These are phyloP conservation scores for Anadara kagoshimensis DNA, from an alignment of 1,140 invertebrate species.

Conservation along the genomic window DNA sequence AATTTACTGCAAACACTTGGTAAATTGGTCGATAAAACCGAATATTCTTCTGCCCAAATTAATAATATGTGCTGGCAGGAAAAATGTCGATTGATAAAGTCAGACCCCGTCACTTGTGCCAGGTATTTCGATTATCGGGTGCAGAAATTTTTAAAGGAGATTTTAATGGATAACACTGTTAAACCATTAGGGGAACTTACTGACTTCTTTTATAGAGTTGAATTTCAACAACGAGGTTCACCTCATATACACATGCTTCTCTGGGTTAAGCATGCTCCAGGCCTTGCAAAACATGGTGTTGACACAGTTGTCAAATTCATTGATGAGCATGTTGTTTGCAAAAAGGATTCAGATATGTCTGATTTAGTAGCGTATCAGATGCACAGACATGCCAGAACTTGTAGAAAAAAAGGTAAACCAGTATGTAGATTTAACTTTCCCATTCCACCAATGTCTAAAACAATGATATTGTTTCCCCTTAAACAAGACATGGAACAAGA, in stretches of 20 bases:
- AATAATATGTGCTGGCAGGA: constrained; percentile 8
- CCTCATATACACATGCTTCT: constrained; percentile 72
- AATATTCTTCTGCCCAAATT: constrained; percentile 14
- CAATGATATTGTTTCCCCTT: constrained; percentile 33
- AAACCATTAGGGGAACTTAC: constrained; percentile 39
- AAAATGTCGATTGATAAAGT: constrained; percentile 1
- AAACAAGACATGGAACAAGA: constrained; percentile 7
- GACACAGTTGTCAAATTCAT: no score
- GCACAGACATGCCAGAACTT: neutral
- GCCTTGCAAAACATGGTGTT: constrained; percentile 22
- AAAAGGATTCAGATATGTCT: no score
- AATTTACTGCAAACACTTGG: constrained; percentile 9
- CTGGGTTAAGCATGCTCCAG: constrained; percentile 69
- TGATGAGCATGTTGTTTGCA: no score
- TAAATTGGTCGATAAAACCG: neutral
- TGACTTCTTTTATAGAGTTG: constrained; percentile 63
- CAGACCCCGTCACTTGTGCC: constrained; percentile 13
- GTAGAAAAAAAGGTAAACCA: neutral
- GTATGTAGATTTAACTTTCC: no score
- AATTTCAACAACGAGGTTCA: constrained; percentile 73
- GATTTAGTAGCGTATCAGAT: no score
- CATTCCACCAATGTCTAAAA: constrained; percentile 15
- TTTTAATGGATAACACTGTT: no score
- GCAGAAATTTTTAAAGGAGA: neutral
- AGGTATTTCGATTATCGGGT: constrained; percentile 14